Base-by-base conservation (phyloP, 2,113 vertebrate species). In the Rhegmatorhina hoffmannsi region DNA sequence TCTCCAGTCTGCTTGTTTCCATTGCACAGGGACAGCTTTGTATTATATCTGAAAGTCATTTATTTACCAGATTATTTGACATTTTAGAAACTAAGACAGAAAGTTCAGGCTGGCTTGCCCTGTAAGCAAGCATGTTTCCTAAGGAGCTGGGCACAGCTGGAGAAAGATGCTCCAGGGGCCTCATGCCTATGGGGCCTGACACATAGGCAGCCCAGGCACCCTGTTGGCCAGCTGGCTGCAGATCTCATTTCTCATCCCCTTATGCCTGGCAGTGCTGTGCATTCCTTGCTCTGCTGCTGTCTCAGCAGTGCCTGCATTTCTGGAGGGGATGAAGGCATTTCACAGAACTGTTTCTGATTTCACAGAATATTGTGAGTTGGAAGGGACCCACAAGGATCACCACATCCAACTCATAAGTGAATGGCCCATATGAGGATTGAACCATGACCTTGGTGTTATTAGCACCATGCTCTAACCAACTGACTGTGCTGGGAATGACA, bases 61-160 rank as follows among this genome's bases (percentile, higher is more conserved):
- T 94, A 96, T 97, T 94, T 86, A 84, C 69, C 62, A 93, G 24
- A 79, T 92, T 74, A 63, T 74, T 91, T 92, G 89, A 82, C 82
- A 87, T 76, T 95, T 84, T 82, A 72, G 55, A 88, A 90, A 96
- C 94, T 40, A 80, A 89, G 60, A 86, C 23, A 73, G 64, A 84
- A 62, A 0, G 1, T 88, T 93, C 73, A 79, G 74, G 53, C 69
- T 76, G 78, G 24, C 36, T 68, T 90, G 56, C 43, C 29, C 62
- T 94, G 34, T 58, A 76, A 96, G 63, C 38, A 83, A 29, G 5
- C 13, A 3, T 50, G 36, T 84, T 79, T 81, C 59, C 33, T 60
- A 69, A 89, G 50, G 24, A 86, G 70, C 31, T 77, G 47, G 56
- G 43, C 46, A 38, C 28, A 82, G 60, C 29, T 62, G 68, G 81